A percentile compares a stretch with the other conserved stretches of the same genome.
Conservation (phyloP, 2,888 invertebrate genomes). For the Cephus rjabovi region DNA sequence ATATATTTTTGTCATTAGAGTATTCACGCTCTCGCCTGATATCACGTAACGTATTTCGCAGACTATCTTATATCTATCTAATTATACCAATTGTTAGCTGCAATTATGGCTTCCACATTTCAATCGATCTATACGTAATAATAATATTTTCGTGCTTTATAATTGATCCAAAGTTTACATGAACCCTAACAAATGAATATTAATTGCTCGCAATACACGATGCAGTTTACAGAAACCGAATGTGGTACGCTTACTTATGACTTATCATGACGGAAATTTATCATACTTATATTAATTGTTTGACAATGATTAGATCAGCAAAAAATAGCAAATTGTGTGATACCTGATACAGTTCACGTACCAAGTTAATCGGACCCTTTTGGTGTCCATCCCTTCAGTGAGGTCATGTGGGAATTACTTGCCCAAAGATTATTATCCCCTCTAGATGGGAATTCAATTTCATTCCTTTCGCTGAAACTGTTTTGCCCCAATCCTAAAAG, state of each 20-base stretch:
- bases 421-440: background rate
- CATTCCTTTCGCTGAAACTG: background rate
- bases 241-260: background rate
- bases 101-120: background rate
- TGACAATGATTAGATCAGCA: background rate
- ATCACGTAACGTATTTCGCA: background rate
- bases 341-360: background rate
- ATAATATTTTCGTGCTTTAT: background rate
- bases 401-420: background rate
- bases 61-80: background rate
- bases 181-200: too few species aligned
- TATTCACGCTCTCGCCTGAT: background rate
- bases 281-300: background rate
- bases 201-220: background rate
- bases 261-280: background rate
- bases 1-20: background rate
- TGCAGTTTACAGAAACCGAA: background rate
- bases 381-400: background rate
- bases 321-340: background rate
- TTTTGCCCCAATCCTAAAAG: background rate
- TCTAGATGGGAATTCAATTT: background rate
- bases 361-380: background rate
- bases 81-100: background rate
- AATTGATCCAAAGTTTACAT: background rate
- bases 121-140: background rate